Percentiles rank a stretch among this genome's conserved stretches.
Evolutionary conservation across 64 coral and sea anemone species (phyloP).

Genomic region (Dendrophyllia cribrosa): DNA sequence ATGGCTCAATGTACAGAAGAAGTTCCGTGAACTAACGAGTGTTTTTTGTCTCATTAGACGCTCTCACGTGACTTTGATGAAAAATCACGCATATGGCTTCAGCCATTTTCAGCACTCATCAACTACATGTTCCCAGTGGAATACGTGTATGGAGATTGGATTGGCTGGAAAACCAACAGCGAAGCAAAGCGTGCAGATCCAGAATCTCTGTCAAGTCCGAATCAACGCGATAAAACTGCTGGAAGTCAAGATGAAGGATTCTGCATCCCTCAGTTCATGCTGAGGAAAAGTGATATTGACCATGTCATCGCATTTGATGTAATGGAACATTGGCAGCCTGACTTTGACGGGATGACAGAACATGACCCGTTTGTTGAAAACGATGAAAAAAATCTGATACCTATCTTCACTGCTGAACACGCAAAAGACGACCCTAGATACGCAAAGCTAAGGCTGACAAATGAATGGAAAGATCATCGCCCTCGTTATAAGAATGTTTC

Average conservation of each 20-base stretch:
- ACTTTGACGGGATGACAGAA: conserved; percentile 50
- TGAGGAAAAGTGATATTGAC: conserved; percentile 29
- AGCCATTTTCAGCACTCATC: conserved; percentile 57
- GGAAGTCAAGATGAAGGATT: conserved; percentile 86
- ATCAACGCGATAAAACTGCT: neutral
- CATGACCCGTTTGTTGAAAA: conserved; percentile 13
- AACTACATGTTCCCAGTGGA: conserved; percentile 74
- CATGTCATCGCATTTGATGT: neutral
- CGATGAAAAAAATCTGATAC: conserved; percentile 26
- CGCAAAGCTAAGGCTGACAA: conserved; percentile 63
- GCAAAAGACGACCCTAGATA: conserved; percentile 73
- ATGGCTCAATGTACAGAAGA: no score
- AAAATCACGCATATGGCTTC: conserved; percentile 52
- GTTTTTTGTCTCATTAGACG: no score
- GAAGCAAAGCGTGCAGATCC: neutral
- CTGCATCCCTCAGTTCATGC: conserved; percentile 63
- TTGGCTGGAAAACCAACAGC: neutral
- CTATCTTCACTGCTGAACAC: conserved; percentile 80
- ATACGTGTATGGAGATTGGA: conserved; percentile 73
- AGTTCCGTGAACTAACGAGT: no score
- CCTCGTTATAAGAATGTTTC: conserved; percentile 56
- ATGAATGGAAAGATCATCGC: conserved; percentile 64
- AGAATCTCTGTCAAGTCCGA: neutral
- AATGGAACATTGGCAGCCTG: conserved; percentile 60
- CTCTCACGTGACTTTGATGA: conserved; percentile 16